phyloP scores from a whole-genome alignment of 2,113 vertebrate species.

The Limanda limanda region DNA sequence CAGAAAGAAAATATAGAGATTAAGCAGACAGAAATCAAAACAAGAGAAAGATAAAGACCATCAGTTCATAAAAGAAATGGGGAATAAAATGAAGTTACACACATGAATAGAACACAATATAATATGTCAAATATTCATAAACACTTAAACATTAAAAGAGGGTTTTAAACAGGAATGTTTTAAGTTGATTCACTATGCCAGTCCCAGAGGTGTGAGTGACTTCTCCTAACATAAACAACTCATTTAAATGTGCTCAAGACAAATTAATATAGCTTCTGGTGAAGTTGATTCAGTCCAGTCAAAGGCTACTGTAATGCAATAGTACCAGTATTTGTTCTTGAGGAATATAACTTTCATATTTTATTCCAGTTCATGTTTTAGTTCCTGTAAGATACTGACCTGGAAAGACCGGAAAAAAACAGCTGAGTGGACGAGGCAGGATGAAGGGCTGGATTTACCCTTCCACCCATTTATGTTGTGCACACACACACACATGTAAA shows the following conservation, averaged over 20 bases:
- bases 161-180: no score
- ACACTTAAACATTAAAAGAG: no score
- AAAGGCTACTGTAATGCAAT: neutral
- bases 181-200: no score
- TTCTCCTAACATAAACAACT: neutral
- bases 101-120: no score
- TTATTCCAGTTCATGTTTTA: constrained; percentile 26
- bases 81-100: no score
- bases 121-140: no score
- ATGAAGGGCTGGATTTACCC: constrained; percentile 35
- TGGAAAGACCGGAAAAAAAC: constrained; percentile 53
- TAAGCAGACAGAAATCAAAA: no score
- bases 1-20: no score
- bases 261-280: neutral
- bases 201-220: no score
- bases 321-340: neutral
- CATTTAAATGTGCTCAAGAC: neutral
- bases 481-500: constrained; percentile 18
- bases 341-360: neutral
- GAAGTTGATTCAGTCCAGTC: neutral
- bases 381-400: constrained; percentile 40
- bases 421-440: constrained; percentile 23
- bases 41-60: no score
- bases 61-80: no score
- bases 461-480: no score